phyloP scores from a whole-genome alignment of 2,797 vertebrate species.

The Melopsittacus undulatus region DNA sequence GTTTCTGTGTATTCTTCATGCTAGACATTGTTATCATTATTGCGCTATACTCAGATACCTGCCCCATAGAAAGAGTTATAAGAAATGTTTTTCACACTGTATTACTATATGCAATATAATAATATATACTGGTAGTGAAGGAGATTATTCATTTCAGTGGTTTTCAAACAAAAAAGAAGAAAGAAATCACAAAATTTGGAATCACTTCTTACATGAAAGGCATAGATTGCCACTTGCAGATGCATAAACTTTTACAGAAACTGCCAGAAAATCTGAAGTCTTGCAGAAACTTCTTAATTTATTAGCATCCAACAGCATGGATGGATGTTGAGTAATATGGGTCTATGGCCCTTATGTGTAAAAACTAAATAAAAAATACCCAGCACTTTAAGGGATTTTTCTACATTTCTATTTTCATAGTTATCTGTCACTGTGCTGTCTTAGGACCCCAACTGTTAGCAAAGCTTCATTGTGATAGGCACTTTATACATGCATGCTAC shows the following conservation, averaged over 20 bases:
- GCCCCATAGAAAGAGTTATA: background rate
- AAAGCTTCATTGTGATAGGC: background rate
- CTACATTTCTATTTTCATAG: background rate
- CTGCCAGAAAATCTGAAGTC: background rate
- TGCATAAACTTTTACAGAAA: background rate
- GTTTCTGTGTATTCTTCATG: background rate
- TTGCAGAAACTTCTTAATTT: background rate
- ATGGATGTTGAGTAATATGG: background rate
- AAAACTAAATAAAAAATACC: background rate
- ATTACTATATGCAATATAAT: background rate
- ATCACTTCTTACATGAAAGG: background rate
- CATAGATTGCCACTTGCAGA: background rate
- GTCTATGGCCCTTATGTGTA: background rate
- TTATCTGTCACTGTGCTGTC: background rate
- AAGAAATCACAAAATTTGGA: background rate
- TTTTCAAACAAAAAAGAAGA: background rate
- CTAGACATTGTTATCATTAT: background rate
- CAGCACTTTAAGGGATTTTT: background rate
- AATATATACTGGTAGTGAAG: background rate
- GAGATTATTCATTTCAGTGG: background rate
- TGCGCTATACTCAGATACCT: background rate
- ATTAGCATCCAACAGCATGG: background rate
- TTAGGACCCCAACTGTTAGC: background rate
- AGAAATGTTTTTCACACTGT: background rate
- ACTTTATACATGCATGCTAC: background rate